A percentile compares a stretch with the other conserved stretches of the same genome.
These are phyloP conservation scores for Nanorana parkeri DNA, from an alignment of 2,113 vertebrate genomes.

Conservation along the genomic window DNA sequence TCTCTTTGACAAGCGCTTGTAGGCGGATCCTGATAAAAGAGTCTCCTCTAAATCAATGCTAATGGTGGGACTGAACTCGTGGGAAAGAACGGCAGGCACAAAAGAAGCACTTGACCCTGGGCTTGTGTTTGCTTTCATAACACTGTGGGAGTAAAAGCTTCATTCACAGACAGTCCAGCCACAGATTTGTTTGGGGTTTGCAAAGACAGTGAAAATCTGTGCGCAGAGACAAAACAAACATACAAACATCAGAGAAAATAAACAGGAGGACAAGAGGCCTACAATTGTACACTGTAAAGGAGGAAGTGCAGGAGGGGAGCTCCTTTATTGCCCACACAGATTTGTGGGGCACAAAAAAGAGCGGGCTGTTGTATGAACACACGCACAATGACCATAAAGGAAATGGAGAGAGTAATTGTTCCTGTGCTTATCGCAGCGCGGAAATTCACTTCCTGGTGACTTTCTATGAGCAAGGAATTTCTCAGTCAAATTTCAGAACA, in stretches of 20 bases:
- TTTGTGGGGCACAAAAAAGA: slow-evolving; percentile 26
- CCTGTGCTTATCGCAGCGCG: slow-evolving; percentile 32
- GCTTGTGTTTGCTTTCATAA: slow-evolving; percentile 94
- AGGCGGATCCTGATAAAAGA: slow-evolving; percentile 79
- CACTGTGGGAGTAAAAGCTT: slow-evolving; percentile 82
- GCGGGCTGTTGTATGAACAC: slow-evolving; percentile 23
- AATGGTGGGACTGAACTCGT: slow-evolving; percentile 89
- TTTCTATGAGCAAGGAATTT: slow-evolving; percentile 14
- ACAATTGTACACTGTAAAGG: slow-evolving; percentile 58
- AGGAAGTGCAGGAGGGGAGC: slow-evolving; percentile 53
- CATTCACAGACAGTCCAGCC: slow-evolving; percentile 81
- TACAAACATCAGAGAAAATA: slow-evolving; percentile 76
- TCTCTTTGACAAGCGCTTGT: slow-evolving; percentile 74
- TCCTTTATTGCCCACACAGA: slow-evolving; percentile 52
- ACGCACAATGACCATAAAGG: slow-evolving; percentile 41
- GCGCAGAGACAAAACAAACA: slow-evolving; percentile 84
- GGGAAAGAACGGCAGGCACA: slow-evolving; percentile 88
- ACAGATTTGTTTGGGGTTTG: slow-evolving; percentile 84
- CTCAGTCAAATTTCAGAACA: background rate
- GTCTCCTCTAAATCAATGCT: slow-evolving; percentile 82
- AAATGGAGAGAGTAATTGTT: slow-evolving; percentile 49
- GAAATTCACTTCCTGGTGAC: slow-evolving; percentile 36
- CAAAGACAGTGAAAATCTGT: slow-evolving; percentile 77
- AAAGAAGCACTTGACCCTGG: slow-evolving; percentile 92
- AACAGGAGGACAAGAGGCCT: slow-evolving; percentile 71